Base-by-base conservation (phyloP, 2,888 invertebrate genomes). In the Physocephala rufipes region DNA sequence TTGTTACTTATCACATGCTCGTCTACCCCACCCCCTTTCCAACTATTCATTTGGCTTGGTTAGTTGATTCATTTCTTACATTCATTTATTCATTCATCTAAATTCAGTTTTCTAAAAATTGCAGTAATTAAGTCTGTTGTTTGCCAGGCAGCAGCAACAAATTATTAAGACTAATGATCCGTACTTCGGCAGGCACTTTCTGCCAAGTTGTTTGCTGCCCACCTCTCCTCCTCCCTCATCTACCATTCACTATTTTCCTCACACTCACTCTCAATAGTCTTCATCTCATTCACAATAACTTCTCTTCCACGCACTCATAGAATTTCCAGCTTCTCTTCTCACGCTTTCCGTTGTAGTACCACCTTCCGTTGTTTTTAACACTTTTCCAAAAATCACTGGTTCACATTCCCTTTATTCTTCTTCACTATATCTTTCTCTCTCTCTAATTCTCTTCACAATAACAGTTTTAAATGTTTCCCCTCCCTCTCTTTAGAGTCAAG, bases 121-220 rank as follows among this genome's bases (percentile, higher is more conserved):
- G 30, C 66, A 66, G 66, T 43, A 66, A 66, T 66, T 66, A 66
- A 66, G 66, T 30, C 26, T 51, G 66, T 55, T 66, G 28, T 36
- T 36, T 4, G 36, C 9, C 30, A 53, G 51, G 51, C 19, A 36
- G 36, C 53, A 15, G 53, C 66, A 36, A 28, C 36, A 66, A 63
- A 66, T 66, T 66, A 66, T 51, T 66, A 66, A 66, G 36, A 66
- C 66, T 66, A 66, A 66, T 66, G 66, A 66, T 66, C 66, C 66
- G 58, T 58, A 24, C 58, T 26, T 58, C 26, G 5, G 24, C 2
- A 28, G 12, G 3, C 55, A 55, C 24, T 53, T 21, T 21, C 53
- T 53, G 21, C 21, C 21, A n/a, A n/a, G n/a, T 7, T 53, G n/a
- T 53, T 7, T 53, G n/a, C 21, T 21, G 21, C 53, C n/a, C 21